Evolutionary conservation across 1,140 invertebrate species (phyloP), one percentile per base, ranked within the genome.

Genomic region (Drosophila pseudoobscura): DNA sequence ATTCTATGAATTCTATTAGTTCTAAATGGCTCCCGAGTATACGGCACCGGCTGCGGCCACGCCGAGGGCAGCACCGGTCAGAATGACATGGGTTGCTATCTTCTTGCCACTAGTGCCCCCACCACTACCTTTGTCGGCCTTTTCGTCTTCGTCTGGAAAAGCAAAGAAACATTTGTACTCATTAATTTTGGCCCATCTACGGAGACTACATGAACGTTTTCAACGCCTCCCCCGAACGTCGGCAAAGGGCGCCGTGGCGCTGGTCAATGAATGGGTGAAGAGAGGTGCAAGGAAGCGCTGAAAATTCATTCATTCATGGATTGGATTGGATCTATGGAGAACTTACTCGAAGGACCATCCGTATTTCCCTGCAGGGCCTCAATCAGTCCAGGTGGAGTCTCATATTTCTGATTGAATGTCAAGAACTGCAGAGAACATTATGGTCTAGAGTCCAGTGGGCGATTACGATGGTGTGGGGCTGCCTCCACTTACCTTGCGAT

Each of bases 321-420:
- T 11, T 11, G 31, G 31, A 35, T 35, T 29, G 6, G 29, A 29
- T 7, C 2, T 35, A 51, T 13, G 31, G 3, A 15, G 35, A 53
- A 70, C 66, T 71, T 53, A 83, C 79, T 50, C 41, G 24, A 7
- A 0, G 71, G 68, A 22, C 74, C 75, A 22, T 60, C 13, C 0
- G 58, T 24, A 54, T 71, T 22, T 3, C 82, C 77, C 45, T 62
- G 69, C 0, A 20, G 5, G 13, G 80, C 83, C 2, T 57, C 5
- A 11, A 79, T 11, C 6, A 75, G 26, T 1, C 24, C 70, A 0
- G 50, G 43, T 11, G 80, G 80, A 35, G 59, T 55, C 17, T 69
- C 62, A 22, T 77, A 85, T 20, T 90, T 65, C 45, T 90, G 83
- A 63, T 90, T 85, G 8, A 26, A 55, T 0, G 71, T 72, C 3